These are phyloP conservation scores for Willisornis vidua DNA, from an alignment of 2,113 vertebrate genomes.

Conservation along the genomic window DNA sequence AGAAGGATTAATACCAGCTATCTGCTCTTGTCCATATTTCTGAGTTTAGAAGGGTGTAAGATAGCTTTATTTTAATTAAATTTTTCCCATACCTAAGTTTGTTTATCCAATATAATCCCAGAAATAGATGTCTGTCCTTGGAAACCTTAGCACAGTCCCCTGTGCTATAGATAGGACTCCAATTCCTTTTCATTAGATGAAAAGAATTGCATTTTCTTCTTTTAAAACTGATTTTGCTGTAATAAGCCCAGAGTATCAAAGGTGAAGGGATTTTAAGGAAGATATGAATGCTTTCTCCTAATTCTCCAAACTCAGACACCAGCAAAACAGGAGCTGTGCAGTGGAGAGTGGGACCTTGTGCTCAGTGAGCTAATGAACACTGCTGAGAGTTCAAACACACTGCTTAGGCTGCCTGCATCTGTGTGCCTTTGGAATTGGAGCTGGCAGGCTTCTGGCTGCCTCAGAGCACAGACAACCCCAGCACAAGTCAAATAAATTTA, in stretches of 20 bases:
- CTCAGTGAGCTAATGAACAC: background rate
- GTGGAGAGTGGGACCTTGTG: background rate
- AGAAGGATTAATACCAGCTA: background rate
- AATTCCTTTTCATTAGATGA: background rate
- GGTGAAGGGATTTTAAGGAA: background rate
- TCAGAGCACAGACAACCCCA: background rate
- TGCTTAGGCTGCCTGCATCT: background rate
- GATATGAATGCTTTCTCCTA: background rate
- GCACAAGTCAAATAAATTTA: background rate
- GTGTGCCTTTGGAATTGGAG: background rate
- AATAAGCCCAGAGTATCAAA: background rate
- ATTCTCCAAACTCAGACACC: background rate
- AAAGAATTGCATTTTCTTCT: background rate
- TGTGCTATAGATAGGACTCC: background rate
- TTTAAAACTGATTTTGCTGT: background rate
- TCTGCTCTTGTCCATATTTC: background rate
- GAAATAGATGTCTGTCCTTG: background rate
- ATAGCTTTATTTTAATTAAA: background rate
- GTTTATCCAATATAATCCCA: background rate
- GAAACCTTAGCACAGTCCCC: background rate
- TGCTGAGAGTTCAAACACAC: background rate
- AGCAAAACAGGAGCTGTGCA: background rate
- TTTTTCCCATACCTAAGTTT: background rate
- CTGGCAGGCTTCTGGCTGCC: background rate
- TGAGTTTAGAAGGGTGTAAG: background rate